Base-by-base conservation (phyloP, 2,888 invertebrate genomes). In the Cataglyphis cursor region DNA sequence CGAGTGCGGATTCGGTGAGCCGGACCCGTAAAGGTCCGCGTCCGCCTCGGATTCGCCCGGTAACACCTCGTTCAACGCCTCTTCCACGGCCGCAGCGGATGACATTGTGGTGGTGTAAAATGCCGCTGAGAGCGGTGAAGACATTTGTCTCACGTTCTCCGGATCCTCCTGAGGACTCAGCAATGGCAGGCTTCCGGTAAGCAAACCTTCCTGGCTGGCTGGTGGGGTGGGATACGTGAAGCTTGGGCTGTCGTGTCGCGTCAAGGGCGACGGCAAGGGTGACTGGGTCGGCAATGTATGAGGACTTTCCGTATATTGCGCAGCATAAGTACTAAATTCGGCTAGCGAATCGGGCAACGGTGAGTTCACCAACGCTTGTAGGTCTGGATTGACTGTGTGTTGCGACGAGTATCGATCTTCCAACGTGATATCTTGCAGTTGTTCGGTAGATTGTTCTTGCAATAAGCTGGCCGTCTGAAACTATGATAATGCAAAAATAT, bases 161-260 rank as follows among this genome's bases (percentile, higher is more conserved):
- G 96, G 94, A 75, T 96, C 96, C 85, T 95, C 94, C 61, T 94
- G 94, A 0, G 95, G 95, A 83, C 95, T 95, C 48, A 95, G 84
- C 62, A 95, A 89, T 0, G 95, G 95, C 21, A 95, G 85, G 61
- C 92, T 95, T n/a, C 95, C 95, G 31, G 97, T 97, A 86, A 97
- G 96, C 84, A 97, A 96, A 31, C 97, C 97, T 95, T 98, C 98
- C 91, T 98, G 98, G 90, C 98, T 98, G 0, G 98, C 98, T 5
- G 98, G 98, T 31, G 98, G 98, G 10, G 98, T 98, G 3, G 98
- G 98, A 93, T 98, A 98, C 31, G 97, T 96, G 91, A 98, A 96
- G 54, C 97, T 97, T 0, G 97, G 97, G n/a, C 97, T 97, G 83
- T 96, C 96, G 91, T 96, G 96, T 85, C 96, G 94, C 28, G 96